Conservation (phyloP, 2,113 vertebrate species). For the Cynoglossus semilaevis region DNA sequence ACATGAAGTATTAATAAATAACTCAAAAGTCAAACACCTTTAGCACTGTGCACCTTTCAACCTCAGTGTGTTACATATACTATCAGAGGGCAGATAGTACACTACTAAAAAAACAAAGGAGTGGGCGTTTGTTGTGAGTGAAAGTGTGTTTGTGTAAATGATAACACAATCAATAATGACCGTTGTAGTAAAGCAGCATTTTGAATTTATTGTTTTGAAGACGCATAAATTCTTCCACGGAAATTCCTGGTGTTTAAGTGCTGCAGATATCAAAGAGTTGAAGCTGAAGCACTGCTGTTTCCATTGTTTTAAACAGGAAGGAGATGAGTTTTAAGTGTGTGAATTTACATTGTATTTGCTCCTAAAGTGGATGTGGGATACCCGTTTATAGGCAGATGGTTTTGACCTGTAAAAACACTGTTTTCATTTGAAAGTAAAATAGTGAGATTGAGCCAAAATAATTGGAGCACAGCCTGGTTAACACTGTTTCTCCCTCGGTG, state of each 20-base stretch:
- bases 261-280: no score
- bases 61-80: not conserved
- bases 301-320: no score
- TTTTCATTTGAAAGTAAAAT: constrained; percentile 8
- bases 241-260: no score
- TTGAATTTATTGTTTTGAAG: no score
- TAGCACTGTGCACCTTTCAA: not conserved
- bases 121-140: not conserved
- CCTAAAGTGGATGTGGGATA: no score
- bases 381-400: no score
- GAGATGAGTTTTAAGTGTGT: no score
- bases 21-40: not conserved
- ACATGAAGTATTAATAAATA: constrained; percentile 3
- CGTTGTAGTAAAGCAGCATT: not conserved
- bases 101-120: not conserved
- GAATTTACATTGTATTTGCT: no score
- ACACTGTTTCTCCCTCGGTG: constrained; percentile 17
- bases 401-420: no score
- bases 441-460: constrained; percentile 22
- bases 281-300: no score
- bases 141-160: no score
- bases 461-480: constrained; percentile 33
- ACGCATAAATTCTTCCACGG: no score
- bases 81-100: constrained; percentile 15
- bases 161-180: not conserved